Evolutionary conservation across 1,140 invertebrate genomes (phyloP).

Genomic region (Propsilocerus akamusi): DNA sequence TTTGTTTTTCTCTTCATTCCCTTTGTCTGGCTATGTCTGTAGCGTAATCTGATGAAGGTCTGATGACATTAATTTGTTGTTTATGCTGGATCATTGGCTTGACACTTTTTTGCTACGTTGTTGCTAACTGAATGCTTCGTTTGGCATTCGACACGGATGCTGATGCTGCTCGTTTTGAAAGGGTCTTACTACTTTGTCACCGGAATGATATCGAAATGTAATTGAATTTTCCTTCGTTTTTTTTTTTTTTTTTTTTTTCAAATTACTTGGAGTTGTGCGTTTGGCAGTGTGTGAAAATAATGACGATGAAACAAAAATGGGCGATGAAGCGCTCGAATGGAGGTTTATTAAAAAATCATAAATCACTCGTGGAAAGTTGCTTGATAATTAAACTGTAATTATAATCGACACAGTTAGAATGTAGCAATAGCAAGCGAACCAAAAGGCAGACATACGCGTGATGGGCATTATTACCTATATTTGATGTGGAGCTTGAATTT

Average conservation of each 20-base stretch:
- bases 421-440: no score
- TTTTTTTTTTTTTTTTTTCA: not conserved
- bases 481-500: no score
- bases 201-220: not conserved
- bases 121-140: no score
- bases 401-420: no score
- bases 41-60: not conserved
- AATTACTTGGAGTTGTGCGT: no score
- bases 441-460: no score
- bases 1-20: no score
- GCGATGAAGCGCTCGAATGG: not conserved
- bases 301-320: not conserved
- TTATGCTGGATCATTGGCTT: not conserved
- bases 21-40: not conserved
- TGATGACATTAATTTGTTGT: constrained; percentile 3
- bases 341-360: not conserved
- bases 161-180: no score
- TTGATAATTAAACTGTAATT: not conserved
- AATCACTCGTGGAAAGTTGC: not conserved
- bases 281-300: no score
- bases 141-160: no score
- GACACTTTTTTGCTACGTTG: not conserved
- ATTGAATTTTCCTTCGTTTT: not conserved
- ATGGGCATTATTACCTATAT: no score
- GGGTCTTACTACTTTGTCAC: not conserved